A percentile compares a stretch with the other conserved stretches of the same genome.
phyloP scores from a whole-genome alignment of 2,888 invertebrate genomes.

The Diaprepes abbreviatus region DNA sequence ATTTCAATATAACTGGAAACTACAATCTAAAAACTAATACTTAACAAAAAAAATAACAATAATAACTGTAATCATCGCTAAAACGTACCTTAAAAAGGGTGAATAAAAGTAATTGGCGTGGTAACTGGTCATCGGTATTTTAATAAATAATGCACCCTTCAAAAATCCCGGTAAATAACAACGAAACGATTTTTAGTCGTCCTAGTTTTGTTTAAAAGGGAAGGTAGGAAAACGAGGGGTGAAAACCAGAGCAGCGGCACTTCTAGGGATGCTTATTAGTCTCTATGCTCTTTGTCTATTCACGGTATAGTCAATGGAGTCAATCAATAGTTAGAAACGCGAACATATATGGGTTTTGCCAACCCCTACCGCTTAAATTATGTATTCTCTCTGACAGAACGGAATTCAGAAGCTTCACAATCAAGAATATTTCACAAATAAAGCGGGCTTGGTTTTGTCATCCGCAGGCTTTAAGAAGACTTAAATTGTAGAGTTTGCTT shows the following conservation, averaged over 20 bases:
- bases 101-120: background rate
- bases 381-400: background rate
- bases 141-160: conserved; percentile 36
- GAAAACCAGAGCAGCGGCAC: conserved; percentile 31
- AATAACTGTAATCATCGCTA: no score
- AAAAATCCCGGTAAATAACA: conserved; percentile 31
- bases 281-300: conserved; percentile 32
- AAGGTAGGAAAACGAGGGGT: conserved; percentile 28
- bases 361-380: conserved; percentile 14
- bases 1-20: no score
- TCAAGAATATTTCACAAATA: background rate
- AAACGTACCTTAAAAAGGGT: background rate
- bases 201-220: conserved; percentile 38
- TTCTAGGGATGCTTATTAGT: conserved; percentile 39
- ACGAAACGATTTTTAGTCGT: conserved; percentile 33
- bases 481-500: background rate
- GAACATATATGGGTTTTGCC: conserved; percentile 26
- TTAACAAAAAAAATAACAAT: no score
- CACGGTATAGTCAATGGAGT: conserved; percentile 26
- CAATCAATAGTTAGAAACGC: conserved; percentile 32
- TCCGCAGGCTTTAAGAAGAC: background rate
- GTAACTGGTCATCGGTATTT: conserved; percentile 22
- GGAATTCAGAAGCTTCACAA: background rate
- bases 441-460: background rate
- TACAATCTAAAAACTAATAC: no score